phyloP scores from a whole-genome alignment of 2,888 invertebrate species.

The Antheraea assamensis region DNA sequence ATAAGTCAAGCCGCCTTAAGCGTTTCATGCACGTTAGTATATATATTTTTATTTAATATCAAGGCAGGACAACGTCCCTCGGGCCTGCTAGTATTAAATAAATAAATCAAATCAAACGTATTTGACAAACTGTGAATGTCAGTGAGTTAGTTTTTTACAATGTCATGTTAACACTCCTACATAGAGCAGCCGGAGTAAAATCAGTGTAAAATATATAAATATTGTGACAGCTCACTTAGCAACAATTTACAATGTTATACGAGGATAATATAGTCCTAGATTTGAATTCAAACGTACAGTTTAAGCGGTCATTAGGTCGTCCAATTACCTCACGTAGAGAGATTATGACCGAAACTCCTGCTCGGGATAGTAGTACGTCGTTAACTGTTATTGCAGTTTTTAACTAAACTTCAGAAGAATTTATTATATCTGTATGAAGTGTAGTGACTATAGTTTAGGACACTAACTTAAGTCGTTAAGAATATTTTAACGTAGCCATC shows the following conservation, averaged over 20 bases:
- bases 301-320: conserved; percentile 17
- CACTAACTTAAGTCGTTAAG: neutral
- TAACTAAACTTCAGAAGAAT: conserved; percentile 7
- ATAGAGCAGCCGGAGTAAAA: too few relatives aligned
- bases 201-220: neutral
- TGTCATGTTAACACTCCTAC: too few relatives aligned
- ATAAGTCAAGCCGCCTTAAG: too few relatives aligned
- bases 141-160: too few relatives aligned
- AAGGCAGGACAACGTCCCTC: too few relatives aligned
- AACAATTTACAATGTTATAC: neutral
- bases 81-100: too few relatives aligned
- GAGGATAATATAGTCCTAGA: conserved; percentile 7
- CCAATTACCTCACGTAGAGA: conserved; percentile 20
- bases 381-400: conserved; percentile 11
- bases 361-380: neutral
- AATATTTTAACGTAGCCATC: neutral
- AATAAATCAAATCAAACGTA: too few relatives aligned
- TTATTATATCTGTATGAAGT: neutral
- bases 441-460: neutral
- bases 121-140: too few relatives aligned
- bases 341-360: conserved; percentile 9
- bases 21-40: too few relatives aligned
- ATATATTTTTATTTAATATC: too few relatives aligned
- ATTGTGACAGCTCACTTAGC: neutral
- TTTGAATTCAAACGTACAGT: conserved; percentile 19